Conservation (phyloP, 2,888 invertebrate genomes). For the Nysson spinosus region DNA sequence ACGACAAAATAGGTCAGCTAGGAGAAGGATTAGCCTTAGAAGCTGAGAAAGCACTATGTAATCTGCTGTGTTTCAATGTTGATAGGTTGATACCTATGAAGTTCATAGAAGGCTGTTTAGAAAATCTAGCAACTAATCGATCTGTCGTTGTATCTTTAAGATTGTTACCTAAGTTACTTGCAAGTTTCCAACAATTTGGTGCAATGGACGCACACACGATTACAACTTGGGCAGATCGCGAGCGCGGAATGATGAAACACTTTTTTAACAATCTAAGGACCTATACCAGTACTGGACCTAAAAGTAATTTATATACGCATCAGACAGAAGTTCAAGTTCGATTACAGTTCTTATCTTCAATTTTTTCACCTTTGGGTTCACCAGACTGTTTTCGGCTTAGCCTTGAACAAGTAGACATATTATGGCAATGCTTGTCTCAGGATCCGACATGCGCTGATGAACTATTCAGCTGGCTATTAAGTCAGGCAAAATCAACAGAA, state of each 20-base stretch:
- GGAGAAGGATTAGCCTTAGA: slow-evolving; percentile 95
- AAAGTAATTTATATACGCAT: slow-evolving; percentile 82
- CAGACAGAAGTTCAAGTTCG: slow-evolving; percentile 94
- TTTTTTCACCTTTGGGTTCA: slow-evolving; percentile 93
- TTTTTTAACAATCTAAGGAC: slow-evolving; percentile 93
- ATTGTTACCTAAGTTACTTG: slow-evolving; percentile 91
- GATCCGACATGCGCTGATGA: slow-evolving; percentile 93
- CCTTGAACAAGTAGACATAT: slow-evolving; percentile 92
- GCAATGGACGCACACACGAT: slow-evolving; percentile 90
- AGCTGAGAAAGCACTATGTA: slow-evolving; percentile 94
- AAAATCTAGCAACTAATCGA: slow-evolving; percentile 91
- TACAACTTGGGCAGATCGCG: slow-evolving; percentile 95
- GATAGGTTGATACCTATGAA: slow-evolving; percentile 94
- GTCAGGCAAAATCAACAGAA: slow-evolving; percentile 94
- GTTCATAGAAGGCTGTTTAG: slow-evolving; percentile 95
- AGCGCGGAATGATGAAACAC: slow-evolving; percentile 94
- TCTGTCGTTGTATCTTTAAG: slow-evolving; percentile 94
- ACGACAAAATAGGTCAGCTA: slow-evolving; percentile 90
- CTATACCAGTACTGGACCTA: slow-evolving; percentile 79
- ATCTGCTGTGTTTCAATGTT: slow-evolving; percentile 92
- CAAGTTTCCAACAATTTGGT: slow-evolving; percentile 93
- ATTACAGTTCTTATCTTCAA: slow-evolving; percentile 93
- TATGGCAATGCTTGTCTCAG: slow-evolving; percentile 94
- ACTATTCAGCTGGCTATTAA: slow-evolving; percentile 94
- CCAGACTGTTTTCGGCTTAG: slow-evolving; percentile 91